phyloP scores from a whole-genome alignment of 2,888 invertebrate species.

The Tetranychus piercei region DNA sequence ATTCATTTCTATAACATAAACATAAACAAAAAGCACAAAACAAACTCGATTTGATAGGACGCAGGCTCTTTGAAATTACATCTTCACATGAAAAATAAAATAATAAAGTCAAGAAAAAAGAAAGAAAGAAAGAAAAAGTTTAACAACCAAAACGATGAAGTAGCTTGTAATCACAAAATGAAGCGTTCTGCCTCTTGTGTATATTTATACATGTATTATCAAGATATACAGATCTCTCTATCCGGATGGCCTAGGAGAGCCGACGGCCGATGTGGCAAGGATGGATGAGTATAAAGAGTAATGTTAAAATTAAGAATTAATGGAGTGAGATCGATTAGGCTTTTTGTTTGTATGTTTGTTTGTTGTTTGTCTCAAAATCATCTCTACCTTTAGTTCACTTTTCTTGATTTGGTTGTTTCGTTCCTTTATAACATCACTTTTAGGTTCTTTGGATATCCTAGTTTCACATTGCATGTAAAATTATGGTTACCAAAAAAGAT shows the following conservation, averaged over 20 bases:
- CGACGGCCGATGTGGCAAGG: not conserved
- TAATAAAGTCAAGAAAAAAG: not conserved
- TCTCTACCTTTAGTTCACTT: not conserved
- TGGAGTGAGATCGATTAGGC: not conserved
- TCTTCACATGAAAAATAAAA: not conserved
- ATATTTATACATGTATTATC: not conserved
- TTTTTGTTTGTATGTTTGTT: not conserved
- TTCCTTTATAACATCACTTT: not conserved
- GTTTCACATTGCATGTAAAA: not conserved
- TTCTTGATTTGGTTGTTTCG: not conserved
- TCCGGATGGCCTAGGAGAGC: not conserved
- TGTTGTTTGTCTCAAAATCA: not conserved
- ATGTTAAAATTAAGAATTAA: not conserved
- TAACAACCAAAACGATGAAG: not conserved
- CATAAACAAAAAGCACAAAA: not conserved
- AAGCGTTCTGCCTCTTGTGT: not conserved
- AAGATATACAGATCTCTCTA: not conserved
- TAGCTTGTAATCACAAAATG: not conserved
- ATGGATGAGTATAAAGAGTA: not conserved
- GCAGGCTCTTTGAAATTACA: not conserved
- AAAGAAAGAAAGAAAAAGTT: not conserved
- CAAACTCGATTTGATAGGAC: not conserved
- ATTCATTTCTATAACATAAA: not conserved
- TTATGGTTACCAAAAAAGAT: not conserved
- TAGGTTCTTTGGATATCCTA: not conserved